Percentiles rank a stretch among this genome's conserved stretches.
Evolutionary conservation across 1,140 invertebrate genomes (phyloP).

Genomic region (Caenorhabditis elegans): DNA sequence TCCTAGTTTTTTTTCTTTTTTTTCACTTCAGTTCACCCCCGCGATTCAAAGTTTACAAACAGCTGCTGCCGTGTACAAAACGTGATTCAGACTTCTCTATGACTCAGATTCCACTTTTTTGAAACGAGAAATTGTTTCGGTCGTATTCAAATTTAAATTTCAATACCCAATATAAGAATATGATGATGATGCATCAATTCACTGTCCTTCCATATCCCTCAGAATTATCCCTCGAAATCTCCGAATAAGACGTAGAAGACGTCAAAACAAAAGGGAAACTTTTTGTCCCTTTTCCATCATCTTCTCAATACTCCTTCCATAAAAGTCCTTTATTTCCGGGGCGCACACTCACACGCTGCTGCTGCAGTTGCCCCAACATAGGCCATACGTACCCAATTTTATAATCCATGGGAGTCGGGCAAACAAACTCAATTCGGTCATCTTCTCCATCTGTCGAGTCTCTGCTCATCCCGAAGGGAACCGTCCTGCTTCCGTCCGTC

Average conservation of each 20-base stretch:
- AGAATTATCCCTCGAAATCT: slow-evolving; percentile 26
- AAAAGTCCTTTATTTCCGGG: slow-evolving; percentile 33
- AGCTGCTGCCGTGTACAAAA: slow-evolving; percentile 11
- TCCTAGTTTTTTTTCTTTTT: too few relatives aligned
- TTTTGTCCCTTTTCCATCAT: not conserved
- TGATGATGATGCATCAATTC: not conserved
- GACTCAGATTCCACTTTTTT: not conserved
- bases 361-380: slow-evolving; percentile 17
- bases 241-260: slow-evolving; percentile 15
- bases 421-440: slow-evolving; percentile 26
- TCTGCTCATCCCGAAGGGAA: slow-evolving; percentile 22
- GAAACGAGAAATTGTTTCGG: not conserved
- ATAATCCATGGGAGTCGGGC: slow-evolving; percentile 32
- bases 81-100: not conserved
- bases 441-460: slow-evolving; percentile 15
- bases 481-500: slow-evolving; percentile 17
- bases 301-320: not conserved
- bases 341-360: slow-evolving; percentile 16
- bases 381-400: slow-evolving; percentile 25
- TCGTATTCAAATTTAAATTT: not conserved
- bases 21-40: too few relatives aligned
- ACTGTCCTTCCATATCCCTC: not conserved
- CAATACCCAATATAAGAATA: not conserved
- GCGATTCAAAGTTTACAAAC: not conserved
- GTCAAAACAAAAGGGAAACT: slow-evolving; percentile 30